Conservation (phyloP, 2,113 vertebrate genomes). For the Cnemophilus loriae region DNA sequence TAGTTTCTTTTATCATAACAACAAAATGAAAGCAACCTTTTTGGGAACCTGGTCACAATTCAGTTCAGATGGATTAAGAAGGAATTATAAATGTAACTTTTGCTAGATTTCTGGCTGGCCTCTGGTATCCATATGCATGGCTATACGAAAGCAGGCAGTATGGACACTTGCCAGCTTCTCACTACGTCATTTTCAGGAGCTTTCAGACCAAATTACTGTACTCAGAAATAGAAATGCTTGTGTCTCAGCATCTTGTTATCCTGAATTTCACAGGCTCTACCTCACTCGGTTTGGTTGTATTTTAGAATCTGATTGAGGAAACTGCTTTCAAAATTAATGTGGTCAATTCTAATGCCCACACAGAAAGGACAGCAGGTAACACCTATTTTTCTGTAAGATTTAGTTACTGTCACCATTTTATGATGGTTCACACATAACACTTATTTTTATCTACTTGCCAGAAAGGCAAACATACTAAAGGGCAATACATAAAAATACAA, state of each 20-base stretch:
- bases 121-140: neutral
- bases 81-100: neutral
- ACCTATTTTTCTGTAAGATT: neutral
- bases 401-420: neutral
- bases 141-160: neutral
- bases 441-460: neutral
- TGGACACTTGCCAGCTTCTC: neutral
- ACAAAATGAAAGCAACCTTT: neutral
- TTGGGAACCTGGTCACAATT: neutral
- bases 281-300: neutral
- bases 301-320: neutral
- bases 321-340: neutral
- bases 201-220: slow-evolving; percentile 6
- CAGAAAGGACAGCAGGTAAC: neutral
- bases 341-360: neutral
- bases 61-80: neutral
- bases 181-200: neutral
- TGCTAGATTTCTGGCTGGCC: neutral
- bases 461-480: neutral
- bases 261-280: neutral
- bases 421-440: neutral
- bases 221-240: neutral
- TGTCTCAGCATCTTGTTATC: neutral
- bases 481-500: neutral
- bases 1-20: neutral